phyloP scores from a whole-genome alignment of 2,888 invertebrate genomes.

The Cantharis rufa region DNA sequence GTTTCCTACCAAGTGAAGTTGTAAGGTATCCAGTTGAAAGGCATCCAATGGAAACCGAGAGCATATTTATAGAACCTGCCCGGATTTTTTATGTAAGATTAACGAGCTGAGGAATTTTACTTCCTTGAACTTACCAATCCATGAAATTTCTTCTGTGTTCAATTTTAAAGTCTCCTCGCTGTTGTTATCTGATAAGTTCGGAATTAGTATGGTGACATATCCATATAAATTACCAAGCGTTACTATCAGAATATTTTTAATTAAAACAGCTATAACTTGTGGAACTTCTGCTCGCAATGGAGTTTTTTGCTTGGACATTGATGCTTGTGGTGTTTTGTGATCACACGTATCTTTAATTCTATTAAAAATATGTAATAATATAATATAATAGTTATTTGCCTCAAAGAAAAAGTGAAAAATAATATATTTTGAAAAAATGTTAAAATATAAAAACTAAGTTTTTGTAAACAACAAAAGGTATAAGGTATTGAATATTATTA shows the following conservation, averaged over 20 bases:
- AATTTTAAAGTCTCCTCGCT: conserved; percentile 55
- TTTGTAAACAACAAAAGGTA: no score
- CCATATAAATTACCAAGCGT: conserved; percentile 81
- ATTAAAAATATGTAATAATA: neutral
- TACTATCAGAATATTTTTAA: conserved; percentile 76
- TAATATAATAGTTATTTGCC: no score
- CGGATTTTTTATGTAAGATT: conserved; percentile 28
- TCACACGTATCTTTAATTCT: neutral
- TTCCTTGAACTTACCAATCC: conserved; percentile 66
- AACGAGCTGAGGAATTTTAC: neutral
- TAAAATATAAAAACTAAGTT: no score
- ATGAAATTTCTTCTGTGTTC: conserved; percentile 68
- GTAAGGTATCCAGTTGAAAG: conserved; percentile 73
- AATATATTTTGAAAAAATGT: no score
- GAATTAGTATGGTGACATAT: conserved; percentile 81
- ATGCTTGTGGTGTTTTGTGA: neutral
- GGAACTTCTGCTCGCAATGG: conserved; percentile 54
- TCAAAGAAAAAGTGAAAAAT: no score
- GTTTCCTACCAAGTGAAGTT: conserved; percentile 70
- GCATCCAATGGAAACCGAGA: conserved; percentile 79
- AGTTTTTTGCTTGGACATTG: no score
- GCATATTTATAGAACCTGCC: conserved; percentile 80
- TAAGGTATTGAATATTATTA: no score
- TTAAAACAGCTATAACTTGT: conserved; percentile 75
- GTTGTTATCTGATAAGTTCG: conserved; percentile 64